Evolutionary conservation across 2,888 invertebrate species (phyloP).

Genomic region (Nysson spinosus): DNA sequence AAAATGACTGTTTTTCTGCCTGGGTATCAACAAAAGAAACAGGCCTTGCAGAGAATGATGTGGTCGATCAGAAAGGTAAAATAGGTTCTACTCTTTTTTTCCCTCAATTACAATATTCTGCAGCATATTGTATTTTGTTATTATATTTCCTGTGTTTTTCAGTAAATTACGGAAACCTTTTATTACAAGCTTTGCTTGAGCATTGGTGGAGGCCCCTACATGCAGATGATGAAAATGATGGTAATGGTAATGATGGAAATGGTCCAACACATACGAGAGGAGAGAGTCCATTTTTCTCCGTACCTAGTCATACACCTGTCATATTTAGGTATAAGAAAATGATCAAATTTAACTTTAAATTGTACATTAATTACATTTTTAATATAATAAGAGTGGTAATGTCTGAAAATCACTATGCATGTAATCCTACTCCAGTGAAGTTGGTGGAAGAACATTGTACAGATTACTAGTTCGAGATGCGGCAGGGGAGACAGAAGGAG

Average conservation of each 20-base stretch:
- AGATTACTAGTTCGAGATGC: conserved; percentile 93
- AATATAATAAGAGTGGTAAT: too few relatives aligned
- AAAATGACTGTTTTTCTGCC: conserved; percentile 97
- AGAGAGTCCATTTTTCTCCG: conserved; percentile 87
- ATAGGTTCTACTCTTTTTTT: background rate
- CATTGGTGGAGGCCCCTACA: conserved; percentile 91
- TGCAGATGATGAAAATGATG: conserved; percentile 85
- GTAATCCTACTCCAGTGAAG: conserved; percentile 84
- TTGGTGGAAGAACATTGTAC: conserved; percentile 96
- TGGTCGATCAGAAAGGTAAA: conserved; percentile 86
- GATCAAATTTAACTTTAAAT: background rate
- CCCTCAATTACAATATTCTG: background rate
- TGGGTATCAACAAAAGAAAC: conserved; percentile 99
- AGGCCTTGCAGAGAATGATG: conserved; percentile 86
- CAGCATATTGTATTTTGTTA: background rate
- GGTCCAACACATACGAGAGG: conserved; percentile 72
- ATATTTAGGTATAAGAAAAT: conserved; percentile 88
- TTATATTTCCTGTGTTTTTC: conserved; percentile 43
- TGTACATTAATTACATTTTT: too few relatives aligned
- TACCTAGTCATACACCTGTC: conserved; percentile 97
- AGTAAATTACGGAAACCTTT: conserved; percentile 96
- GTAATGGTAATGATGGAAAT: conserved; percentile 80
- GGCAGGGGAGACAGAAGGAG: conserved; percentile 95
- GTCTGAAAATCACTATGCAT: too few relatives aligned
- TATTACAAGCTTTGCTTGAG: conserved; percentile 96